Evolutionary conservation across 2,797 vertebrate genomes (phyloP).

Genomic region (Calcarius lapponicus): DNA sequence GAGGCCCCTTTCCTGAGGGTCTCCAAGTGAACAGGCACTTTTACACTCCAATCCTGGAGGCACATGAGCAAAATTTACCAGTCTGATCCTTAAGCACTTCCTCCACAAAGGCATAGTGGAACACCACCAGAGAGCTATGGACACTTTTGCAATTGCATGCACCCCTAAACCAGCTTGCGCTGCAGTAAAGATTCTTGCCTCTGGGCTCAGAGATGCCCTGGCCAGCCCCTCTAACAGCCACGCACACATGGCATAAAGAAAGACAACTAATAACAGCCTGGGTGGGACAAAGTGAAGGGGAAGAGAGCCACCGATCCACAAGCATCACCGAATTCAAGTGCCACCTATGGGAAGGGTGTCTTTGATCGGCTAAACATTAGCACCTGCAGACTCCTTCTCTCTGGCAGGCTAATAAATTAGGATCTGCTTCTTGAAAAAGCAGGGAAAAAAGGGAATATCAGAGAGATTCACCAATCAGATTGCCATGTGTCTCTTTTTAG

Average conservation of each 20-base stretch:
- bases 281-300: not conserved
- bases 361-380: not conserved
- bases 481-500: not conserved
- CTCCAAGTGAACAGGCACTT: not conserved
- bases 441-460: not conserved
- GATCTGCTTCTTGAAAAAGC: not conserved
- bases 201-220: not conserved
- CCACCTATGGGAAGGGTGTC: not conserved
- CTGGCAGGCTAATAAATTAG: not conserved
- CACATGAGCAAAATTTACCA: not conserved
- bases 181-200: not conserved
- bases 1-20: not conserved
- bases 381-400: not conserved
- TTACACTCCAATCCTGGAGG: not conserved
- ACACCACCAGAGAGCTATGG: not conserved
- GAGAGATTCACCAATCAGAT: not conserved
- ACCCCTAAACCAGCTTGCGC: not conserved
- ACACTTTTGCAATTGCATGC: not conserved
- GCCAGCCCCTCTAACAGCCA: not conserved
- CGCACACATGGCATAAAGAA: not conserved
- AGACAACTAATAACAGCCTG: not conserved
- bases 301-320: not conserved
- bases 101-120: not conserved
- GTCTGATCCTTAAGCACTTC: not conserved
- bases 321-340: not conserved